Evolutionary conservation across 2,113 vertebrate genomes (phyloP), one percentile per base, ranked within the genome.

Genomic region (Silurus asotus): DNA sequence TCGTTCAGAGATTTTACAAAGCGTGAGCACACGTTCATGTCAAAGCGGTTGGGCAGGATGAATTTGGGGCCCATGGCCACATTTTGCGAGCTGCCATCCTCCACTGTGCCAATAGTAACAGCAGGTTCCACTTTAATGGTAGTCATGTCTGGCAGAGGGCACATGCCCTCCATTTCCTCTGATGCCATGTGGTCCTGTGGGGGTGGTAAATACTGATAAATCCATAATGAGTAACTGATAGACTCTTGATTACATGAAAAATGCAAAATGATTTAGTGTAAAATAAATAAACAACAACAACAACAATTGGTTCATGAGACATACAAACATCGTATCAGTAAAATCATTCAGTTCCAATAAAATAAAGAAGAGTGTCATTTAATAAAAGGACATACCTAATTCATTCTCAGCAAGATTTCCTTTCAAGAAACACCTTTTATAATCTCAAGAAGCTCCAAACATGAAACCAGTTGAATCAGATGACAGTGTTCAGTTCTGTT

Each of bases 11-110:
- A 99, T 88, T 99, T 99, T 69, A 99, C 98, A 91, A 99, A 99
- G 28, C 98, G 96, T 0, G 97, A 99, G 90, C 98, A 99, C n/a
- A 99, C 98, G 0, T 99, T 99, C 98, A 99, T 99, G 91, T 99
- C 98, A 90, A 99, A 99, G 91, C 98, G 96, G 72, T 98, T 99
- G 56, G 98, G 98, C 87, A 99, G 90, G 85, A 99, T 98, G 92
- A 99, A 99, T 81, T 99, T 99, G 93, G 99, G 98, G 78, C 97
- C 98, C 98, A 99, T 98, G 87, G 97, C 91, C 53, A 98, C 95
- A 45, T 96, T 96, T 90, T 96, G 98, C 13, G 96, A 89, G 0
- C 93, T 88, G 61, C 92, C 91, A 37, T 96, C 96, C 55, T 96
- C 96, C 84, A 0, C 89, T 51, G 81, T 79, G 79, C 90, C 91